phyloP scores from a whole-genome alignment of 2,888 invertebrate genomes.

The Papilio protenor region DNA sequence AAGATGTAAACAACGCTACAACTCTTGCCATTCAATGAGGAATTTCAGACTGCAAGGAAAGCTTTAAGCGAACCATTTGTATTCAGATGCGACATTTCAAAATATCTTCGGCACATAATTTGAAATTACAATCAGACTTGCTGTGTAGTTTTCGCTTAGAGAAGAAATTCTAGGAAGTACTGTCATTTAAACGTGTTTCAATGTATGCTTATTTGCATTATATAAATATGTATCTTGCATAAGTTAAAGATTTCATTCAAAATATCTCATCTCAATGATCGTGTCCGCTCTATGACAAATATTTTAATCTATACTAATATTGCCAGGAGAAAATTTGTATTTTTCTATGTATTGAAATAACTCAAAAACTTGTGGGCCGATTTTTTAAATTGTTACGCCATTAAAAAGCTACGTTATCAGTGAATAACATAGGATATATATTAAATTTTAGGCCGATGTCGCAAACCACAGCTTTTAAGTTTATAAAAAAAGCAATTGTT shows the following conservation, averaged over 20 bases:
- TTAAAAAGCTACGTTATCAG: no score
- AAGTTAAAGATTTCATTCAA: not conserved
- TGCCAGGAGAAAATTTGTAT: no score
- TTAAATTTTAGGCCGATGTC: no score
- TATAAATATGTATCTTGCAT: not conserved
- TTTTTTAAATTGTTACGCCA: no score
- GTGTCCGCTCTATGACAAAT: no score
- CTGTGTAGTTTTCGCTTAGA: slow-evolving; percentile 5
- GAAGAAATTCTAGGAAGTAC: not conserved
- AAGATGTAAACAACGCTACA: slow-evolving; percentile 12
- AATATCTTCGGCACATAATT: slow-evolving; percentile 24
- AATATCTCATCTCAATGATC: not conserved
- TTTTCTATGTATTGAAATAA: no score
- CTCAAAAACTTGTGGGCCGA: no score
- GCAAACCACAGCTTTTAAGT: no score
- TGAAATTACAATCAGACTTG: slow-evolving; percentile 26
- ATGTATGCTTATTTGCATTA: not conserved
- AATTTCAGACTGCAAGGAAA: slow-evolving; percentile 18
- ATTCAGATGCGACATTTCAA: slow-evolving; percentile 16
- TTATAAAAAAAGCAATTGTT: no score
- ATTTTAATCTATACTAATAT: no score
- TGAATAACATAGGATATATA: no score
- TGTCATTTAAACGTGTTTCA: not conserved
- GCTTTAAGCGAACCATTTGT: slow-evolving; percentile 16
- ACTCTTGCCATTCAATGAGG: slow-evolving; percentile 22